phyloP scores from a whole-genome alignment of 2,888 invertebrate species.

The Limnephilus marmoratus region DNA sequence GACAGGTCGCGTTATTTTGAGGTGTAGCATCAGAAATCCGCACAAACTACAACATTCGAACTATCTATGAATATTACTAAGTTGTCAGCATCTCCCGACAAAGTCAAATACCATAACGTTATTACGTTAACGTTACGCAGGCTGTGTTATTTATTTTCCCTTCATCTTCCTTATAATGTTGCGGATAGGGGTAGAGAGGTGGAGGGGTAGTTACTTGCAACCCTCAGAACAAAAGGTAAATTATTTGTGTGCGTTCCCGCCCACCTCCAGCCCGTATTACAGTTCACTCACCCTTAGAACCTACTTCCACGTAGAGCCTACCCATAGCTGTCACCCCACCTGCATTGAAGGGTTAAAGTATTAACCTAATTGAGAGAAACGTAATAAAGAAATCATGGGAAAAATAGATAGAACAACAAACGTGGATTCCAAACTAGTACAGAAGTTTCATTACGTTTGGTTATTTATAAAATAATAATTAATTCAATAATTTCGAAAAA shows the following conservation, averaged over 20 bases:
- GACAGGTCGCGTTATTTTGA: too few relatives aligned
- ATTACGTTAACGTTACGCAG: not conserved
- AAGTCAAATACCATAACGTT: not conserved
- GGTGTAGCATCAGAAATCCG: too few relatives aligned
- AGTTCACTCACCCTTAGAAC: constrained; percentile 25
- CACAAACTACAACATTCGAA: too few relatives aligned
- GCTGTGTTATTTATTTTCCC: not conserved
- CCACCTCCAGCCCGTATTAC: not conserved
- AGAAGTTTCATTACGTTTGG: not conserved
- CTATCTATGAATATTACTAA: not conserved
- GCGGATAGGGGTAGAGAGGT: not conserved
- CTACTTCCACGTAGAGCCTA: not conserved
- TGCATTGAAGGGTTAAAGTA: not conserved
- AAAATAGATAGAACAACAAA: not conserved
- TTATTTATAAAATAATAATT: not conserved
- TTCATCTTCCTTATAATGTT: not conserved
- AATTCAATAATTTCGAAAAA: not conserved
- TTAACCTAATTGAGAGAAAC: not conserved
- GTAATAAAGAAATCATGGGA: not conserved
- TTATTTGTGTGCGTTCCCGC: constrained; percentile 12
- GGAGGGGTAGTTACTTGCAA: not conserved
- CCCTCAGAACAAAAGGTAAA: constrained; percentile 23
- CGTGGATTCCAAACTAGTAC: not conserved
- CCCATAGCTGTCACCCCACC: not conserved
- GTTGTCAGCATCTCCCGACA: not conserved